phyloP scores from a whole-genome alignment of 1,140 invertebrate genomes.

The Magallana gigas region DNA sequence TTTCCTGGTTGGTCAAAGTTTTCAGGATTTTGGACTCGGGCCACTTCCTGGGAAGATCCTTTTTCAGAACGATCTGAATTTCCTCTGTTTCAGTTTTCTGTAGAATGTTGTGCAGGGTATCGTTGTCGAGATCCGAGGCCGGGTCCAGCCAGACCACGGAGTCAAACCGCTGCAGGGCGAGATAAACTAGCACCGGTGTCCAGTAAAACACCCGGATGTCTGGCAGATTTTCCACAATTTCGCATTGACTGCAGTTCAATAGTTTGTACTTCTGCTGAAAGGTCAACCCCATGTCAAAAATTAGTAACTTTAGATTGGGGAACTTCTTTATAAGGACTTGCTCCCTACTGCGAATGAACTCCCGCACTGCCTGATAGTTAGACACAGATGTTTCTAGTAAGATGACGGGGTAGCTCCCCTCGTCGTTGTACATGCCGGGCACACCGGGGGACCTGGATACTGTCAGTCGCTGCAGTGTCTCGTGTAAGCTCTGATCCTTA shows the following conservation, averaged over 20 bases:
- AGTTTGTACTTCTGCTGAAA: conserved; percentile 46
- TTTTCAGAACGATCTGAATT: conserved; percentile 35
- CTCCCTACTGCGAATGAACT: neutral
- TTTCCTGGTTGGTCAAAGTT: conserved; percentile 17
- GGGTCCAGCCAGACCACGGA: conserved; percentile 17
- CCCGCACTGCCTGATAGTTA: neutral
- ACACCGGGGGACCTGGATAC: neutral
- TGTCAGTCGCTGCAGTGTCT: neutral
- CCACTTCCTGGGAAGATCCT: conserved; percentile 15
- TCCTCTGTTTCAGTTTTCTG: conserved; percentile 8
- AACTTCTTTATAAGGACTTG: neutral
- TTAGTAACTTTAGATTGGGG: neutral
- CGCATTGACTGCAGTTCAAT: conserved; percentile 39
- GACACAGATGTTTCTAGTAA: neutral
- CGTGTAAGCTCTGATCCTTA: neutral
- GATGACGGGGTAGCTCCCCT: neutral
- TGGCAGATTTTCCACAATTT: conserved; percentile 20
- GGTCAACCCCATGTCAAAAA: conserved; percentile 38
- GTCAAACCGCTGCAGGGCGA: conserved; percentile 33
- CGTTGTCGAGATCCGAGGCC: neutral
- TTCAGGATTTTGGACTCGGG: neutral
- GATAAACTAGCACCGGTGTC: conserved; percentile 16
- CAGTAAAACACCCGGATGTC: neutral
- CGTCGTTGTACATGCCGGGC: neutral
- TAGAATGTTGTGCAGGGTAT: conserved; percentile 12